Conservation (phyloP, 2,797 vertebrate genomes). For the Leucoraja ocellata region DNA sequence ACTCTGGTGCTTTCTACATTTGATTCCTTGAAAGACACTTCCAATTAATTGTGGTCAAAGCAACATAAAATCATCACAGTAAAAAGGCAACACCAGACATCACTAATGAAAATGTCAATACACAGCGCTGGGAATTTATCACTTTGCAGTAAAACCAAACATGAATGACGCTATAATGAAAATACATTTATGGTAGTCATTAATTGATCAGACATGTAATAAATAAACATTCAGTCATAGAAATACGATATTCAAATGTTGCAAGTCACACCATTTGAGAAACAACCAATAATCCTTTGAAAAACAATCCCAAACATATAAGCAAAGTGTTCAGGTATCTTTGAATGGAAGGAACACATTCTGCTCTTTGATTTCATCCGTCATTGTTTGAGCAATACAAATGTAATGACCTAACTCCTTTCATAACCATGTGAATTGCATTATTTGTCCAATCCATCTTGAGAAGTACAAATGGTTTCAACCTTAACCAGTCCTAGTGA, state of each 20-base stretch:
- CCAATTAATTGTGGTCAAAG: background rate
- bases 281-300: background rate
- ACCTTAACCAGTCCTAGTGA: background rate
- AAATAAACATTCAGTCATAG: background rate
- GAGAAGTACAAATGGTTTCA: background rate
- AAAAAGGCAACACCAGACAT: background rate
- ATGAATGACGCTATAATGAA: background rate
- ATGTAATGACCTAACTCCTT: background rate
- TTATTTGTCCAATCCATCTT: background rate
- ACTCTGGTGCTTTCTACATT: background rate
- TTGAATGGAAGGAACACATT: background rate
- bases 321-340: background rate
- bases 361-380: too few relatives aligned
- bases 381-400: background rate
- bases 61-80: background rate
- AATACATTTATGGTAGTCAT: background rate
- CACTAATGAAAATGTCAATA: background rate
- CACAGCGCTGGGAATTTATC: background rate
- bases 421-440: background rate
- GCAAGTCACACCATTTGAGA: background rate
- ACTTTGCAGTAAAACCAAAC: background rate
- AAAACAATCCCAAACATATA: background rate
- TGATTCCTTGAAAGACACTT: background rate
- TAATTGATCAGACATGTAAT: background rate
- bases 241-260: background rate